A percentile compares a stretch with the other conserved stretches of the same genome.
These are phyloP conservation scores for Girardia tigrina DNA, from an alignment of 2,888 invertebrate genomes.

Conservation along the genomic window DNA sequence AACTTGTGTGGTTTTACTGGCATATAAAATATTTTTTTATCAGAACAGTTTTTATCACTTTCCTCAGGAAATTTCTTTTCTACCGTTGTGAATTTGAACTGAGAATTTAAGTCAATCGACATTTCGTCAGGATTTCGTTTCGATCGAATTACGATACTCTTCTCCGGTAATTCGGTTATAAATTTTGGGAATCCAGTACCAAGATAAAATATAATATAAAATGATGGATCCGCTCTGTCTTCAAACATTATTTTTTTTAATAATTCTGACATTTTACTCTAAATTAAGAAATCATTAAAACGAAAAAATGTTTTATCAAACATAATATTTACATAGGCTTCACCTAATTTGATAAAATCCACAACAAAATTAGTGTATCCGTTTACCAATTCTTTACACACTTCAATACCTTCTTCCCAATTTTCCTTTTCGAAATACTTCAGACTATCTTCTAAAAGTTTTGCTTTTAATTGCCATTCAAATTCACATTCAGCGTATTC, in stretches of 20 bases:
- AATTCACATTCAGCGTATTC: not conserved
- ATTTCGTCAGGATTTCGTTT: not conserved
- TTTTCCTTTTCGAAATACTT: conserved; percentile 2
- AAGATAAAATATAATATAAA: conserved; percentile 8
- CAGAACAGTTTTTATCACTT: not conserved
- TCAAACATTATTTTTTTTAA: not conserved
- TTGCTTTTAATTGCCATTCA: not conserved
- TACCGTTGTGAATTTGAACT: not conserved
- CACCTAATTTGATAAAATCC: not conserved
- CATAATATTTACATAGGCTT: not conserved
- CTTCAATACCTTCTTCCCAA: conserved; percentile 7
- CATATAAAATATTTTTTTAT: conserved; percentile 15
- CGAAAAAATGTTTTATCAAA: too few relatives aligned
- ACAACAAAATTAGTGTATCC: not conserved
- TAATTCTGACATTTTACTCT: not conserved
- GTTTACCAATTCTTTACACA: conserved; percentile 12
- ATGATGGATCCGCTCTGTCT: not conserved
- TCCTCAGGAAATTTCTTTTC: not conserved
- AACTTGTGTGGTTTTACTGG: not conserved
- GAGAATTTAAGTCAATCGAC: not conserved
- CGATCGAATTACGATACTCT: not conserved
- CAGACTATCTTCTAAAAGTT: not conserved
- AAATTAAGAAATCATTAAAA: not conserved
- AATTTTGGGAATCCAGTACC: conserved; percentile 6
- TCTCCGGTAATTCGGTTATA: conserved; percentile 1